Conservation (phyloP, 2,113 vertebrate genomes). For the Lamprotornis superbus region DNA sequence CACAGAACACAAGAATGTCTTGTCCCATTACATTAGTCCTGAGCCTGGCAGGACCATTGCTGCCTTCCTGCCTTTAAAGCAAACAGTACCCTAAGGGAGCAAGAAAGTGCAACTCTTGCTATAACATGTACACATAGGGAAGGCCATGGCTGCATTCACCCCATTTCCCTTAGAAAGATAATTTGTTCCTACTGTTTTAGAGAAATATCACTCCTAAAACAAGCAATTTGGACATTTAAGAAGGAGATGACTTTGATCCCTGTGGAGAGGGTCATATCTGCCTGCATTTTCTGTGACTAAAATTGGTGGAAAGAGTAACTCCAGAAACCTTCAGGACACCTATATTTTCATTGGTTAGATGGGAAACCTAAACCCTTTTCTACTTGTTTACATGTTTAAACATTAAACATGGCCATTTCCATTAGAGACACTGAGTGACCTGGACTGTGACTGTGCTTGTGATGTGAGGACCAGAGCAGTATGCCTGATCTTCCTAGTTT, state of each 20-base stretch:
- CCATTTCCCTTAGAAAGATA: neutral
- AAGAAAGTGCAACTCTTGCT: neutral
- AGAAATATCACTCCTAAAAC: neutral
- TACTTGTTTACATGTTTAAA: neutral
- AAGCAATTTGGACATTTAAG: neutral
- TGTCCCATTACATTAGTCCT: fast-evolving
- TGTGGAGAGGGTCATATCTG: neutral
- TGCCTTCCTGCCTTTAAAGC: neutral
- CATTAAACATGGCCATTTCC: neutral
- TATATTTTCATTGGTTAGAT: neutral
- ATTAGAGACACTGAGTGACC: neutral
- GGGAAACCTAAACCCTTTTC: neutral
- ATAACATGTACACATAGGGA: fast-evolving
- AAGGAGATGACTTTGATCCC: neutral
- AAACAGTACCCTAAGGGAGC: neutral
- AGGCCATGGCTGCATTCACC: neutral
- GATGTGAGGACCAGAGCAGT: neutral
- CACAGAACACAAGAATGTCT: neutral
- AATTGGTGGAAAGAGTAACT: neutral
- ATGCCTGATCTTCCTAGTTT: neutral
- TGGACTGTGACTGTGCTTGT: neutral
- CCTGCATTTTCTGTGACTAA: neutral
- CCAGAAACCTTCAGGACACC: neutral
- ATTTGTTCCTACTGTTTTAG: neutral
- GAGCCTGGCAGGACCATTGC: fast-evolving